Conservation (phyloP, 1,140 invertebrate species). For the Maconellicoccus hirsutus region DNA sequence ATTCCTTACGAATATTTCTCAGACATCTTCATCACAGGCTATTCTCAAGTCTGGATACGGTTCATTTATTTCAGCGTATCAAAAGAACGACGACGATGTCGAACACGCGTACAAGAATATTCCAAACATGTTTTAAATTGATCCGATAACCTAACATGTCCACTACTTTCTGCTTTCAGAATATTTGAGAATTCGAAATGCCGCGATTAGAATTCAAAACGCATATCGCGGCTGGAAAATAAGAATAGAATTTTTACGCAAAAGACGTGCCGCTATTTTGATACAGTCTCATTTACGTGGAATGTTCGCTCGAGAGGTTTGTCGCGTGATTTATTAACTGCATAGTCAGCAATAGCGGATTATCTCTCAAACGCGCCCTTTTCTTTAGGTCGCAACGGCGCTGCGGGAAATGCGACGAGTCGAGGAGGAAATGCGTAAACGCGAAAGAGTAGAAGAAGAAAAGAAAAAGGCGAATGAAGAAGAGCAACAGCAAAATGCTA, state of each 20-base stretch:
- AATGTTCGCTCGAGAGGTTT: conserved; percentile 73
- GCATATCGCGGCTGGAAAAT: conserved; percentile 77
- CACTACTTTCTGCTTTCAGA: conserved; percentile 36
- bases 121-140: no score
- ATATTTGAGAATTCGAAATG: conserved; percentile 52
- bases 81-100: no score
- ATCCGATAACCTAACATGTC: no score
- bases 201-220: conserved; percentile 69
- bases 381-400: conserved; percentile 54
- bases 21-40: no score
- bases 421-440: conserved; percentile 76
- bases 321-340: conserved; percentile 14
- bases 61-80: no score
- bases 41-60: no score
- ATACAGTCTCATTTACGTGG: conserved; percentile 82
- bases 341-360: no score
- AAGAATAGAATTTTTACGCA: conserved; percentile 66
- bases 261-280: conserved; percentile 71
- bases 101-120: no score
- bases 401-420: conserved; percentile 79
- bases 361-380: no score
- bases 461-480: conserved; percentile 42
- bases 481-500: conserved; percentile 37
- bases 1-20: no score
- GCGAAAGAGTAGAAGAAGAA: conserved; percentile 60